Evolutionary conservation across 2,797 vertebrate species (phyloP).

Genomic region (Enteromius fasciolatus): DNA sequence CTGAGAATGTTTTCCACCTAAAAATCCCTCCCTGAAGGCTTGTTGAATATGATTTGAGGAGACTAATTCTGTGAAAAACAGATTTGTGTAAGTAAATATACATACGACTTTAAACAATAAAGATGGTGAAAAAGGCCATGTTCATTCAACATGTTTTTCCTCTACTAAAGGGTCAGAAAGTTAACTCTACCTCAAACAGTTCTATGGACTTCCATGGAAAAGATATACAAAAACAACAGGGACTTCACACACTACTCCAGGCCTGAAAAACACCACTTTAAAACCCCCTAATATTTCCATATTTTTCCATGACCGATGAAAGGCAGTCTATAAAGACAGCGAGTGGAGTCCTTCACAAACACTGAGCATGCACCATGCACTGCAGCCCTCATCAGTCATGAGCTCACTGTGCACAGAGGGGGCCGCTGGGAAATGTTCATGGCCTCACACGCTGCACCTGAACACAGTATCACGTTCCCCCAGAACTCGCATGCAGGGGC

Average conservation of each 20-base stretch:
- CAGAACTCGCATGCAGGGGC: background rate
- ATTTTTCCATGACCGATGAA: background rate
- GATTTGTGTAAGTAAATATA: background rate
- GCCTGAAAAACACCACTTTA: background rate
- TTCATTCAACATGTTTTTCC: background rate
- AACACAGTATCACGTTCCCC: slow-evolving; percentile 39
- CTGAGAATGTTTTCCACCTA: too few species aligned
- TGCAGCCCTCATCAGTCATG: slow-evolving; percentile 26
- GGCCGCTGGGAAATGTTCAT: slow-evolving; percentile 8
- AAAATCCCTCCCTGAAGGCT: too few species aligned
- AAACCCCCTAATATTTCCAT: background rate
- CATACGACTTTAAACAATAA: background rate
- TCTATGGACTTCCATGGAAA: background rate
- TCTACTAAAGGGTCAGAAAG: background rate
- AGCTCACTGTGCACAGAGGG: slow-evolving; percentile 16
- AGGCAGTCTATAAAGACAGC: background rate
- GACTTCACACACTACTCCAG: background rate
- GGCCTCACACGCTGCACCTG: slow-evolving; percentile 41
- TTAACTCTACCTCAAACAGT: background rate
- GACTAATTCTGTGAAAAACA: too few species aligned
- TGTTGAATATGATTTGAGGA: too few species aligned
- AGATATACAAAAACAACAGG: background rate
- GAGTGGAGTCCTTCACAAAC: background rate
- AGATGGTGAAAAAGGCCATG: background rate
- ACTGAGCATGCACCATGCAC: background rate